Percentiles rank a stretch among this genome's conserved stretches.
phyloP scores from a whole-genome alignment of 92 coral and sea anemone genomes.

The Heliopora coerulea region DNA sequence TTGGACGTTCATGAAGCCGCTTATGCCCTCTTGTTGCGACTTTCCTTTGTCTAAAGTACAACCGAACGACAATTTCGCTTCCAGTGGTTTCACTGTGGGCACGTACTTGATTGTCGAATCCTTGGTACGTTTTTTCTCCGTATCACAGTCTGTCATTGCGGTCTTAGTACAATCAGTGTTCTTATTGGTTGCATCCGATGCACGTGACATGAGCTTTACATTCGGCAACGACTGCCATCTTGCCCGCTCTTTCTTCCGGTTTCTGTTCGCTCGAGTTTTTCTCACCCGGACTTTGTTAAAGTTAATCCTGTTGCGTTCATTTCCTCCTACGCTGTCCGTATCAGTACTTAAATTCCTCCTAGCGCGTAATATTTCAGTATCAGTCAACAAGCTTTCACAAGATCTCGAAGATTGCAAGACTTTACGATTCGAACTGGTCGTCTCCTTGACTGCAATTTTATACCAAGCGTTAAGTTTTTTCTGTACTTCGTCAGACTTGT shows the following conservation, averaged over 20 bases:
- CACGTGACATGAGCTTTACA: slow-evolving; percentile 26
- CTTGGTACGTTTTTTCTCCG: background rate
- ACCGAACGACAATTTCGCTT: slow-evolving; percentile 34
- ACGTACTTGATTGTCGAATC: background rate
- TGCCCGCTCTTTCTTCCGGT: slow-evolving; percentile 28
- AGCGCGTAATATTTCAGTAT: slow-evolving; percentile 20
- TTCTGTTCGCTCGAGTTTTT: slow-evolving; percentile 29
- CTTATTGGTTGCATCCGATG: background rate
- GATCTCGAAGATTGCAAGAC: background rate
- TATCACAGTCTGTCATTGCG: background rate
- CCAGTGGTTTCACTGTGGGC: slow-evolving; percentile 12
- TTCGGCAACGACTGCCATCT: slow-evolving; percentile 28
- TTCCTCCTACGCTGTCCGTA: slow-evolving; percentile 22
- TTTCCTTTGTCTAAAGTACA: background rate
- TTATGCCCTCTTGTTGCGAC: background rate
- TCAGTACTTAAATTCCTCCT: slow-evolving; percentile 18
- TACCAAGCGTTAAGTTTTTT: slow-evolving; percentile 28
- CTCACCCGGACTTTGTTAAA: slow-evolving; percentile 1
- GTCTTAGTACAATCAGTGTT: background rate
- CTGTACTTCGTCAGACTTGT: slow-evolving; percentile 15
- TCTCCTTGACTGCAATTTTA: slow-evolving; percentile 23
- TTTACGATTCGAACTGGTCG: background rate
- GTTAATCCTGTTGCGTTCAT: background rate
- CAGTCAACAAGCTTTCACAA: slow-evolving; percentile 27
- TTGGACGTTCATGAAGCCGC: slow-evolving; percentile 3